These are phyloP conservation scores for Diabrotica undecimpunctata DNA, from an alignment of 1,140 invertebrate species.

Conservation along the genomic window DNA sequence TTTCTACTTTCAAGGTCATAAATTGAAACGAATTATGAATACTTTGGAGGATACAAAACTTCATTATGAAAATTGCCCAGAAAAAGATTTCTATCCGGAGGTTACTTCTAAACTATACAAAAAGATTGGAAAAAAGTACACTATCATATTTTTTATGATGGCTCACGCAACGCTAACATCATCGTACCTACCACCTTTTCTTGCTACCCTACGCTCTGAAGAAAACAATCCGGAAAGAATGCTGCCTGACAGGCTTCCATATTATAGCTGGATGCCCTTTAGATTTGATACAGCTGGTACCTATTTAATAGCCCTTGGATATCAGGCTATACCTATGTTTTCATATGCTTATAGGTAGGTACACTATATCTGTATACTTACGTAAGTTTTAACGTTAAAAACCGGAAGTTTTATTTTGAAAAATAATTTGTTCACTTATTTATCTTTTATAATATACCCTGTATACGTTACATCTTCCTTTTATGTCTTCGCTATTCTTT, in stretches of 20 bases:
- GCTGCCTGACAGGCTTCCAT: constrained; percentile 31
- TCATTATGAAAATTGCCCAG: constrained; percentile 30
- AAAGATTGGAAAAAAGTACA: constrained; percentile 33
- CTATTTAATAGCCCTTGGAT: constrained; percentile 36
- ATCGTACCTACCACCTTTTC: constrained; percentile 35
- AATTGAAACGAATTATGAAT: constrained; percentile 33
- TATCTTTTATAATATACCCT: not conserved
- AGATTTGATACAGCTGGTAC: constrained; percentile 27
- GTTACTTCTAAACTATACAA: constrained; percentile 26
- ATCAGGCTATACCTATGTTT: constrained; percentile 35
- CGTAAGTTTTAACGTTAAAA: not conserved
- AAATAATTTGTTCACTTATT: not conserved
- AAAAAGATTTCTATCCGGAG: constrained; percentile 28
- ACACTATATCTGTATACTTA: not conserved
- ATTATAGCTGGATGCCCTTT: constrained; percentile 42
- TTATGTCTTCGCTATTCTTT: not conserved
- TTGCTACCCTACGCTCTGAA: constrained; percentile 17
- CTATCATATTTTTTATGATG: constrained; percentile 34
- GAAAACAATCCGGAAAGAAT: constrained; percentile 12
- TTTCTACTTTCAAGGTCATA: constrained; percentile 35
- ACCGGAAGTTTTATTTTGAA: not conserved
- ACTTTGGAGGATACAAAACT: constrained; percentile 32
- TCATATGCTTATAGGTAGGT: constrained; percentile 34
- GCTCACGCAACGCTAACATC: constrained; percentile 36
- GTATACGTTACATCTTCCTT: not conserved